A percentile compares a stretch with the other conserved stretches of the same genome.
Conservation (phyloP, 1,140 invertebrate species). For the Solenopsis invicta region DNA sequence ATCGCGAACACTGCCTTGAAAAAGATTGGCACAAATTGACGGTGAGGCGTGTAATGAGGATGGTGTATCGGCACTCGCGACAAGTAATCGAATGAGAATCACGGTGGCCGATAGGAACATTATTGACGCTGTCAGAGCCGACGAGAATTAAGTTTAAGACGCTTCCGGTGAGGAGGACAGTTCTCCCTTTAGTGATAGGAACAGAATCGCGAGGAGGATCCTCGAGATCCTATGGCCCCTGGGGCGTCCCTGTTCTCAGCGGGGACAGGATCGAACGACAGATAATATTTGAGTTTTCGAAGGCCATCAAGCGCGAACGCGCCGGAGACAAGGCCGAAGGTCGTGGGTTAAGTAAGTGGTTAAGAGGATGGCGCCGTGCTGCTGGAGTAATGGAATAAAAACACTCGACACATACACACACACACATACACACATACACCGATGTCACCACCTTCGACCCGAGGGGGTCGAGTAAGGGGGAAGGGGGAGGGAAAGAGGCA, state of each 20-base stretch:
- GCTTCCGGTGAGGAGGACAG: slow-evolving; percentile 7
- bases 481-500: not conserved
- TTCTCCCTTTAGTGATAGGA: slow-evolving; percentile 7
- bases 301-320: slow-evolving; percentile 66
- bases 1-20: not conserved
- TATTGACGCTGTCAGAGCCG: slow-evolving; percentile 39
- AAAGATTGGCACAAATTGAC: slow-evolving; percentile 34
- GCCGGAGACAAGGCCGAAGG: slow-evolving; percentile 69
- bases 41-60: slow-evolving; percentile 3
- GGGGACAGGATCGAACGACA: slow-evolving; percentile 64
- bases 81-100: slow-evolving; percentile 62
- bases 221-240: slow-evolving; percentile 23
- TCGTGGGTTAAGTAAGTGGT: slow-evolving; percentile 83
- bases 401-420: slow-evolving; percentile 73
- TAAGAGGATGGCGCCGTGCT: slow-evolving; percentile 77
- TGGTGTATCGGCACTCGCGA: slow-evolving; percentile 53
- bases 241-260: slow-evolving; percentile 1
- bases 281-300: slow-evolving; percentile 83
- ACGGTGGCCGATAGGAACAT: slow-evolving; percentile 40
- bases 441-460: slow-evolving; percentile 69
- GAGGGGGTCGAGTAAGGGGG: slow-evolving; percentile 15
- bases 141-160: slow-evolving; percentile 60
- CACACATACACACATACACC: slow-evolving; percentile 54
- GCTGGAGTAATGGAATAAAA: slow-evolving; percentile 82
- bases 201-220: not conserved